These are phyloP conservation scores for Mus musculus DNA, from an alignment of 2,113 vertebrate genomes.

Conservation along the genomic window GRCm39 chr7:88875501-88876000, in stretches of 20 bases:
- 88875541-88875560: not conserved
- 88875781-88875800: not conserved
- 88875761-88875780: not conserved
- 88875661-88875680: not conserved
- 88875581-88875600: not conserved
- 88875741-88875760: not conserved
- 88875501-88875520: not conserved
- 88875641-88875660: not conserved
- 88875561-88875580: not conserved
- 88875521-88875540: slow-evolving; percentile 31
- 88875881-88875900: slow-evolving; percentile 16
- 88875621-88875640: not conserved
- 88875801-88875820: not conserved
- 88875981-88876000: slow-evolving; percentile 9
- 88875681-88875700: not conserved
- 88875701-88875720: not conserved
- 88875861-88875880: slow-evolving; percentile 1
- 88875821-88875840: not conserved
- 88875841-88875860: not conserved
- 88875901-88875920: not conserved
- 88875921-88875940: not conserved
- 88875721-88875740: not conserved
- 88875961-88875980: not conserved
- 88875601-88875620: not conserved
- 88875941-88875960: not conserved